Conservation (phyloP, 2,113 vertebrate species). For the Psephotus haematonotus region DNA sequence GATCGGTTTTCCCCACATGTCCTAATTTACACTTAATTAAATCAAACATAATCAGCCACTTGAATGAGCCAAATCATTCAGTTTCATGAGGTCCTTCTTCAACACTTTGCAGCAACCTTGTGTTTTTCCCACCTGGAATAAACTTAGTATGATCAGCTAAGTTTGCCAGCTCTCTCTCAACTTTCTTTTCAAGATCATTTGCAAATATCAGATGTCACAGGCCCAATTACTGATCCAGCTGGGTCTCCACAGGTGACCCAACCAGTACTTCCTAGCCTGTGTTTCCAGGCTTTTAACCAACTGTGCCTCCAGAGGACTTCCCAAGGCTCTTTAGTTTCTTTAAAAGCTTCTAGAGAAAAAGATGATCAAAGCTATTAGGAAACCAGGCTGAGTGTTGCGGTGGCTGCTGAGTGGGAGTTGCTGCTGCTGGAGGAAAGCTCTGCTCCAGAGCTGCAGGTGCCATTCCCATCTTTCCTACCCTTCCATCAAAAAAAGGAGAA, state of each 20-base stretch:
- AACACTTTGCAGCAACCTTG: background rate
- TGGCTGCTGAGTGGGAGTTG: background rate
- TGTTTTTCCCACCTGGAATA: background rate
- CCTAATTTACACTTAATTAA: background rate
- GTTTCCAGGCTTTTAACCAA: background rate
- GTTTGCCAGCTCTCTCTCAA: background rate
- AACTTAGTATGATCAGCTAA: background rate
- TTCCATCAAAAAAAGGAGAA: background rate
- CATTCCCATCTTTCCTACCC: background rate
- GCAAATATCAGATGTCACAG: background rate
- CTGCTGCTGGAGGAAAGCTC: background rate
- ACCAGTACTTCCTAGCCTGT: background rate
- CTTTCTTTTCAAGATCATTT: background rate
- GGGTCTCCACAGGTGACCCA: background rate
- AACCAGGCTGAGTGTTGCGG: rapidly evolving
- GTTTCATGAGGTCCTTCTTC: background rate
- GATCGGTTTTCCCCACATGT: background rate
- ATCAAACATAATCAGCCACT: background rate
- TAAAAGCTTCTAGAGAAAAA: background rate
- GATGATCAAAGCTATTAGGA: background rate
- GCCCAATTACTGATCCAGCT: background rate
- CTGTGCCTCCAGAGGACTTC: background rate
- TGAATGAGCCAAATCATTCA: background rate
- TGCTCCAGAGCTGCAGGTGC: background rate
- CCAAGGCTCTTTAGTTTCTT: background rate